Evolutionary conservation across 2,113 vertebrate species (phyloP), one percentile per base, ranked within the genome.

Genomic region (Cynopterus brachyotis): DNA sequence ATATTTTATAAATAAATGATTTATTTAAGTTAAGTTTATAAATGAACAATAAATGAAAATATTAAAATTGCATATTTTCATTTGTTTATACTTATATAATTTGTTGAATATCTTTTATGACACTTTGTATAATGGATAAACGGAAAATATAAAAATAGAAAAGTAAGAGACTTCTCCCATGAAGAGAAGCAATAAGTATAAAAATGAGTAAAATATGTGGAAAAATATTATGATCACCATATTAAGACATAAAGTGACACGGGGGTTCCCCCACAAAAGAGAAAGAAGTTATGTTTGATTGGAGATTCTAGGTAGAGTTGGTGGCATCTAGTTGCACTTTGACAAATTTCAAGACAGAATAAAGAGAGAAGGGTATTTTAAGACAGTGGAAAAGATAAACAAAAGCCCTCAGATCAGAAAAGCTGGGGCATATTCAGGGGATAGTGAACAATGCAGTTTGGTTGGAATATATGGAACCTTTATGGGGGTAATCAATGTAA

Each of bases 1-100:
- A 92, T 88, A 69, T 73, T 82, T 80, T 82, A 87, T 59, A 42
- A 89, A 91, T 92, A 96, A 96, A 76, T 87, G 45, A 64, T 91
- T 95, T 97, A 90, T 84, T 69, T 26, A 80, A 73, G 35, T 75
- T 88, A 30, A 57, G 12, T 66, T 87, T 80, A 15, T 20, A 67
- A 66, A 87, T n/a, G 47, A 78, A 62, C 17, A 60, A 73, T 12
- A 64, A 86, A 57, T 64, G 30, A 90, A 95, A 83, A 35, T 40
- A 73, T 47, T 10, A 53, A 37, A 76, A 76, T 16, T 42, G 4
- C 28, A 70, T 75, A 55, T 66, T 84, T 75, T 35, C 75, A 53
- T 53, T 53, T 50, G 24, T n/a, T 13, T 76, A 66, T 78, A 73
- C 35, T 53, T 60, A 37, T 50, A 30, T 73, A 60, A 89, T 5